Base-by-base conservation (phyloP, 2,888 invertebrate species). In the Nineta flava region DNA sequence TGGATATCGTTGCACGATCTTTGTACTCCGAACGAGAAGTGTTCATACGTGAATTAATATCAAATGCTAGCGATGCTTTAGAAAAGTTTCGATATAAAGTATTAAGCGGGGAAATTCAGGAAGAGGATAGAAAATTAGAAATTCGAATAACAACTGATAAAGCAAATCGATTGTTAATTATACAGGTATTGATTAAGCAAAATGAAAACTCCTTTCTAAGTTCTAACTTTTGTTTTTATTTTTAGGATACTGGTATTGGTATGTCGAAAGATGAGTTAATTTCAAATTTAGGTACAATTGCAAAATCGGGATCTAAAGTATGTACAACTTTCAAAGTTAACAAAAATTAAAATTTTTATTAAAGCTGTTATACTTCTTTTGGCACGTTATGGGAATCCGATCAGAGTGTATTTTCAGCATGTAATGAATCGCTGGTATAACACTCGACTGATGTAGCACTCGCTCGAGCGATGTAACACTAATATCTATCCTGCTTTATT, bases 1-100 rank as follows among this genome's bases (percentile, higher is more conserved):
- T 97, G 46, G 94, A 97, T 65, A 97, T 97, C 66, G 97, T 97
- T 1, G 97, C 97, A 1, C 83, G 91, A 62, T 96, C 96, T 1
- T 70, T 97, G 35, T 97, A 97, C 68, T 96, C 96, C 0, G 95
- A 97, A 59, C 95, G 94, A 68, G 96, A 97, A 75, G 87, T 97
- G 9, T 97, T 97, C 63, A 81, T 97, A 10, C 76, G 96, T 56
- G 96, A 97, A 66, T 69, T 97, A 38, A 90, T 97, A 55, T 96
- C 96, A 0, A 97, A 97, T 71, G 87, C 94, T 1, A 95, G 93
- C 65, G 96, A 97, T 77, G 96, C 96, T 12, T 70, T 97, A 53
- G 96, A 97, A 65, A 97, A 96, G 66, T 80, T 95, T 55, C 74
- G 94, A 2, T 94, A 93, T 60, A 62, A 84, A 12, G 75, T 80